Base-by-base conservation (phyloP, 1,140 invertebrate genomes). In the Tetraneura akinire region DNA sequence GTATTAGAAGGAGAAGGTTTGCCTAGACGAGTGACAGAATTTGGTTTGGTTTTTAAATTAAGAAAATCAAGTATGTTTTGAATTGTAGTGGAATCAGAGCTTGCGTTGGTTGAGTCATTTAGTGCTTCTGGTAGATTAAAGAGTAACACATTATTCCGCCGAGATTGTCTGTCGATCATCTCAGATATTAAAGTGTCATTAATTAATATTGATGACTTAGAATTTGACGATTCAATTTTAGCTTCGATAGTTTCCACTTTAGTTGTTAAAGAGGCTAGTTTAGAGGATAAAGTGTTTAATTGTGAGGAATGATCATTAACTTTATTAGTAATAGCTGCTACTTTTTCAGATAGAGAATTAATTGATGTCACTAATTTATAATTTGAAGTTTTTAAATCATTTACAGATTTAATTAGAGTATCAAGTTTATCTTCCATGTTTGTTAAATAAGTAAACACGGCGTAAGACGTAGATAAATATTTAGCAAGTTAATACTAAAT, bases 381-480 rank as follows among this genome's bases (percentile, higher is more conserved):
- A 4, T 37, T 3, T 37, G 32, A 4, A 37, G 8, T 37, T 37
- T 37, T 37, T 4, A 37, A 4, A 4, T 37, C 32, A 37, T 37
- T 37, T 37, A 37, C 32, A 37, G 32, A 3, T 37, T 37, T 37
- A 37, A 37, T 37, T 4, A 37, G 8, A 37, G 32, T 4, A 8
- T 37, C 32, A 37, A 37, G 3, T 37, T 37, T 37, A 8, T 8
- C 3, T 37, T 37, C 8, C 32, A 37, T 37, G 8, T 37, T 37
- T 37, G 8, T 37, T n/a, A 68, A 68, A 68, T 42, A 42, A 42
- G 42, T 23, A 18, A 42, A 16, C 45, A 66, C 64, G 26, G 64
- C 64, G 64, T 66, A 66, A 42, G 64, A 66, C 1, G 32, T 66
- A 68, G 42, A 68, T 68, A 68, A 68, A 68, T 45, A 68, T 42